Evolutionary conservation across 2,797 vertebrate genomes (phyloP).

Genomic region (Fistularia commersonii): DNA sequence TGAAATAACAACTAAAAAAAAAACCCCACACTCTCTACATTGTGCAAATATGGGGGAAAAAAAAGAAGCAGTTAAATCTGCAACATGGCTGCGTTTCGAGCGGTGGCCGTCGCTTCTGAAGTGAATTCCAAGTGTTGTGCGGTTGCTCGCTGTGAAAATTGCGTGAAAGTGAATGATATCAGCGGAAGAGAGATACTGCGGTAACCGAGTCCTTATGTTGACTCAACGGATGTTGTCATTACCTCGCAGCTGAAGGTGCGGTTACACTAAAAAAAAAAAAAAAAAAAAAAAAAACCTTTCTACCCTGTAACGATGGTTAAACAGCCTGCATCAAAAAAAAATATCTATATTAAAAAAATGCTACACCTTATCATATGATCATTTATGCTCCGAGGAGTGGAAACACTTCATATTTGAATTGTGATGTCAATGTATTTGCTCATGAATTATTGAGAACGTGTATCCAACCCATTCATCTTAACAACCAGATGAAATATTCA

Average conservation of each 20-base stretch:
- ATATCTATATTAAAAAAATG: too few species aligned
- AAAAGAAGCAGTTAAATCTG: slow-evolving; percentile 52
- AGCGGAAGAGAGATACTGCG: slow-evolving; percentile 58
- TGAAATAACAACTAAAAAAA: too few species aligned
- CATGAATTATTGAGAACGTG: slow-evolving; percentile 39
- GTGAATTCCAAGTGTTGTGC: slow-evolving; percentile 34
- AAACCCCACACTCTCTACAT: slow-evolving; percentile 55
- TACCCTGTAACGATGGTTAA: background rate
- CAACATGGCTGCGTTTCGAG: slow-evolving; percentile 59
- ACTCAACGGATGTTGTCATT: slow-evolving; percentile 73
- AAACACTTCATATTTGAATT: slow-evolving; percentile 2
- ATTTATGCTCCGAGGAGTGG: background rate
- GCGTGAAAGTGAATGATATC: slow-evolving; percentile 49
- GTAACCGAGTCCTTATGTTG: slow-evolving; percentile 56
- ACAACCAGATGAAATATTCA: too few species aligned
- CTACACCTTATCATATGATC: background rate
- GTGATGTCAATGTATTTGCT: slow-evolving; percentile 13
- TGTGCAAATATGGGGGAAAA: slow-evolving; percentile 49
- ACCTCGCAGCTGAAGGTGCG: slow-evolving; percentile 64
- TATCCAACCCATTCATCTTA: slow-evolving; percentile 12
- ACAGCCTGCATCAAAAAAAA: background rate
- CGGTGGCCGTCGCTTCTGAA: slow-evolving; percentile 26
- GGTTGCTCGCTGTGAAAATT: slow-evolving; percentile 19
- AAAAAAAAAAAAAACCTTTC: too few species aligned
- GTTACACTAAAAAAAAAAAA: slow-evolving; percentile 45